A percentile compares a stretch with the other conserved stretches of the same genome.
phyloP scores from a whole-genome alignment of 2,113 vertebrate genomes.

The Leiothrix lutea region DNA sequence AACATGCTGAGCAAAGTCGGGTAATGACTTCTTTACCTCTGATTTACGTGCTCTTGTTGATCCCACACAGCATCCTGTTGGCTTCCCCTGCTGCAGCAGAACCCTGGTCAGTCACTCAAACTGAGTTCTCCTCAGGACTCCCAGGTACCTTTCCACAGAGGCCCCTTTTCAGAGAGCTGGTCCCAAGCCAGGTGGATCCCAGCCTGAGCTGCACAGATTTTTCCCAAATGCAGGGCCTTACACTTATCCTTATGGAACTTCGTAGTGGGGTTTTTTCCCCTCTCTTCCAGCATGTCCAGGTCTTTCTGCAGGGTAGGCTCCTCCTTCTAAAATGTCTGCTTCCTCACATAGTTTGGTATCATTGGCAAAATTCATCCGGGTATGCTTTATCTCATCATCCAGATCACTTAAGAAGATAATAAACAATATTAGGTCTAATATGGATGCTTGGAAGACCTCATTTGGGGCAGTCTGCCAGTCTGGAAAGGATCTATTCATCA shows the following conservation, averaged over 20 bases:
- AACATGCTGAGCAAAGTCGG: background rate
- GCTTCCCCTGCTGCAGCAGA: background rate
- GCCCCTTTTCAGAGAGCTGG: background rate
- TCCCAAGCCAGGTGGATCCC: background rate
- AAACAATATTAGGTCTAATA: background rate
- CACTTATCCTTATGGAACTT: background rate
- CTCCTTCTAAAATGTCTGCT: background rate
- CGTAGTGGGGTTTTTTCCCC: rapidly evolving
- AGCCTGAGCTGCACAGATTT: background rate
- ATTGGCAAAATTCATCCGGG: background rate
- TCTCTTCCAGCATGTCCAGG: background rate
- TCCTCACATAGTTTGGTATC: background rate
- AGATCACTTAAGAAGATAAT: background rate
- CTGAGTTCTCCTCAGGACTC: background rate
- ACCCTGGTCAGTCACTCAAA: background rate
- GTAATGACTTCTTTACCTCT: background rate
- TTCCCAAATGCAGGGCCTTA: background rate
- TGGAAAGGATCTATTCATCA: background rate
- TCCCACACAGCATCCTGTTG: background rate
- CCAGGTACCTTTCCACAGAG: background rate
- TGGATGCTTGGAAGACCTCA: rapidly evolving
- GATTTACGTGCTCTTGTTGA: too few species aligned
- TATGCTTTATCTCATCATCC: background rate
- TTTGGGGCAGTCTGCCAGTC: background rate
- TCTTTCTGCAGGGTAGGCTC: background rate